phyloP scores from a whole-genome alignment of 2,797 vertebrate species.

The Cryptoblepharus egeriae region DNA sequence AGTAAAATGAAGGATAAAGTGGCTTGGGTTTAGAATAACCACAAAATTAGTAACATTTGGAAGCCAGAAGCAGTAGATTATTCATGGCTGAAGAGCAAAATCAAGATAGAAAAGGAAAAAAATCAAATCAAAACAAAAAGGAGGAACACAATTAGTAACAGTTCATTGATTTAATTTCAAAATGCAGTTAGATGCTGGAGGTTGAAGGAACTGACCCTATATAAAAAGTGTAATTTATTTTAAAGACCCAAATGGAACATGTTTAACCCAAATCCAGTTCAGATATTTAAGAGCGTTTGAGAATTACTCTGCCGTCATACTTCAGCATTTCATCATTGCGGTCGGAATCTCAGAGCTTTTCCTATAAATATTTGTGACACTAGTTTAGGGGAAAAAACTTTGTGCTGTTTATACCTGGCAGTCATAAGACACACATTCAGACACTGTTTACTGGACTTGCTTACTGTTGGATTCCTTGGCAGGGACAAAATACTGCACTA shows the following conservation, averaged over 20 bases:
- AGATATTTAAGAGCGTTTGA: conserved; percentile 50
- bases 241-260: not conserved
- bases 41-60: conserved; percentile 79
- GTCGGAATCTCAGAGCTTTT: conserved; percentile 51
- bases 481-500: not conserved
- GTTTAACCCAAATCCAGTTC: conserved; percentile 53
- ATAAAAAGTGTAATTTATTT: not conserved
- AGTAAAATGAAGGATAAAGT: conserved; percentile 59
- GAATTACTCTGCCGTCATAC: conserved; percentile 41
- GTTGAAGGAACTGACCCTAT: conserved; percentile 64
- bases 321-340: conserved; percentile 38
- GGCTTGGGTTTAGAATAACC: conserved; percentile 69
- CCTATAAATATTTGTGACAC: conserved; percentile 55
- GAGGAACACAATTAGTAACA: conserved; percentile 75
- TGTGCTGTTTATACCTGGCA: conserved; percentile 19
- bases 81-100: conserved; percentile 73
- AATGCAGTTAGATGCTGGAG: conserved; percentile 55
- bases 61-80: conserved; percentile 72
- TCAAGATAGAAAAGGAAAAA: conserved; percentile 70
- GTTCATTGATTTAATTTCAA: conserved; percentile 60
- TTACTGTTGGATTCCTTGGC: conserved; percentile 15
- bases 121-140: conserved; percentile 68
- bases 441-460: conserved; percentile 6
- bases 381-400: conserved; percentile 22
- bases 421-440: not conserved